These are phyloP conservation scores for Caradrina clavipalpis DNA, from an alignment of 2,888 invertebrate genomes.

Conservation along the genomic window DNA sequence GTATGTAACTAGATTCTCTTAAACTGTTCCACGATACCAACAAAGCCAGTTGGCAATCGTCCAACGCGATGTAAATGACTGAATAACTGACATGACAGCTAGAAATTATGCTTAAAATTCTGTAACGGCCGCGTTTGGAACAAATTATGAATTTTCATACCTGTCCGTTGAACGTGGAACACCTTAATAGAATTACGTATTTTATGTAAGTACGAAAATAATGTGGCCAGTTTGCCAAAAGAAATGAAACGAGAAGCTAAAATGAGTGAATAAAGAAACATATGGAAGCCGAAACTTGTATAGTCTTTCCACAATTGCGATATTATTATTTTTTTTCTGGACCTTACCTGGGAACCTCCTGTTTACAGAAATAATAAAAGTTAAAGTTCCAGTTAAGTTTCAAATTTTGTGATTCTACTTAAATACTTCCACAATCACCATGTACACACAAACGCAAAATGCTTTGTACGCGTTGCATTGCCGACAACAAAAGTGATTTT, in stretches of 20 bases:
- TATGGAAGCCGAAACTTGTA: no score
- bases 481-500: no score
- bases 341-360: no score
- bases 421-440: no score
- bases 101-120: conserved; percentile 25
- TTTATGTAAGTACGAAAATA: neutral
- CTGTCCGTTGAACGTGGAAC: neutral
- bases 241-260: neutral
- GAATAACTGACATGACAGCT: conserved; percentile 42
- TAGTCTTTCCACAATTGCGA: no score
- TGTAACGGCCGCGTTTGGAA: conserved; percentile 25
- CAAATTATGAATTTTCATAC: conserved; percentile 18
- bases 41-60: conserved; percentile 47
- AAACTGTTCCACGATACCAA: conserved; percentile 37
- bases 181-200: neutral
- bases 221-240: neutral
- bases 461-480: no score
- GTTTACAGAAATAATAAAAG: no score
- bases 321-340: no score
- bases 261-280: no score
- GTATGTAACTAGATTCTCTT: conserved; percentile 29
- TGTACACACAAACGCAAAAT: no score
- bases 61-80: conserved; percentile 53
- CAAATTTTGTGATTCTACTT: no score
- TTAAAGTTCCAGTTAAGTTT: no score